Conservation (phyloP, 2,797 vertebrate genomes). For the Tokudaia muenninki region DNA sequence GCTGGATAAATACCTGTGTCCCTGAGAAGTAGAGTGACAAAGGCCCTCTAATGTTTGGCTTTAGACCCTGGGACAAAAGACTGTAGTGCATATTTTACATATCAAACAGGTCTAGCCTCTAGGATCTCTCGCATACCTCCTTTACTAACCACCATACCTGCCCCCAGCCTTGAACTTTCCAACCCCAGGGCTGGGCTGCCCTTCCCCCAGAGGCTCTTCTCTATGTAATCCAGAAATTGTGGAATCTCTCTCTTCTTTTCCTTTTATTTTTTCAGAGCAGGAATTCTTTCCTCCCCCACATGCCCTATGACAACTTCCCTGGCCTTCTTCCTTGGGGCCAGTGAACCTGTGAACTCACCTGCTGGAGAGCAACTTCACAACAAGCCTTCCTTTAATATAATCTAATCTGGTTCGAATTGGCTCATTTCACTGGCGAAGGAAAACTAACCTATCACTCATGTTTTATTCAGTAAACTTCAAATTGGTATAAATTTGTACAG, state of each 20-base stretch:
- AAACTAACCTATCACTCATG: slow-evolving; percentile 87
- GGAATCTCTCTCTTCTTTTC: background rate
- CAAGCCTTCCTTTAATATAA: background rate
- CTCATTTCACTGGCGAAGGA: background rate
- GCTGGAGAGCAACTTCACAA: background rate
- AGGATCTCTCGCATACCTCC: background rate
- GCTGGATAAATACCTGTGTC: background rate
- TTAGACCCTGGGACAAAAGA: background rate
- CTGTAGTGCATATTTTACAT: background rate
- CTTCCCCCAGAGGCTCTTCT: background rate
- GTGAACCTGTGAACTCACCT: background rate
- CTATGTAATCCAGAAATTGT: background rate
- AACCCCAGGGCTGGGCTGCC: background rate
- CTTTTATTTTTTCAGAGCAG: background rate
- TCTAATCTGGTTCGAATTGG: background rate
- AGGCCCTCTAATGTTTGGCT: slow-evolving; percentile 87
- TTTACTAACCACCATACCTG: background rate
- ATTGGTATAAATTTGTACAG: slow-evolving; percentile 99
- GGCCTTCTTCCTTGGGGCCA: background rate
- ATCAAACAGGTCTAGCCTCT: background rate
- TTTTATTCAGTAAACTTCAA: slow-evolving; percentile 99
- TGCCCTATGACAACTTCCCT: background rate
- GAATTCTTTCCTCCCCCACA: background rate
- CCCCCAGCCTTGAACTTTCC: background rate
- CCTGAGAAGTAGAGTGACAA: slow-evolving; percentile 70